These are phyloP conservation scores for Melopsittacus undulatus DNA, from an alignment of 2,797 vertebrate species.

Conservation along the genomic window DNA sequence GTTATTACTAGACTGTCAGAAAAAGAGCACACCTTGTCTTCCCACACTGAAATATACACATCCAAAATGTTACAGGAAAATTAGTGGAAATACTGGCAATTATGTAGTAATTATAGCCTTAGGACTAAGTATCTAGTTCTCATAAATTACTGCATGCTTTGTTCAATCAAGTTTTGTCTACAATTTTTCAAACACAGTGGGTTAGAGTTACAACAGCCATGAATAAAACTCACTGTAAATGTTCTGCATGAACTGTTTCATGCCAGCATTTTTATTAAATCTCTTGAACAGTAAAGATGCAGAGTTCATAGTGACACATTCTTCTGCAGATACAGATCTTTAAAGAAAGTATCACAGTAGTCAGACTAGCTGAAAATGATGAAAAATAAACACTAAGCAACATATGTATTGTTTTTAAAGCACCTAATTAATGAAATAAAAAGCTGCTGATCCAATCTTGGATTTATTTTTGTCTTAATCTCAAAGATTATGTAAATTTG, in stretches of 20 bases:
- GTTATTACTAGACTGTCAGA: neutral
- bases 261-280: constrained; percentile 8
- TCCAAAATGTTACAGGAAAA: neutral
- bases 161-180: neutral
- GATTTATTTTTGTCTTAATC: neutral
- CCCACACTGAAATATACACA: neutral
- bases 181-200: neutral
- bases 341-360: neutral
- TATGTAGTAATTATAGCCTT: neutral
- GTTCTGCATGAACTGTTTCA: neutral
- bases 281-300: neutral
- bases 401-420: neutral
- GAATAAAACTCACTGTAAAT: constrained; percentile 8
- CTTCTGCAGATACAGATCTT: constrained; percentile 13
- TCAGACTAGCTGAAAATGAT: constrained; percentile 8
- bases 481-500: neutral
- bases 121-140: neutral
- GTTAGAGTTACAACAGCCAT: neutral
- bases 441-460: neutral
- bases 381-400: neutral
- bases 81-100: neutral
- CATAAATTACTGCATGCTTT: neutral
- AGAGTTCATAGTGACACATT: neutral
- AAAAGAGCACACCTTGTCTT: neutral
- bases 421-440: constrained; percentile 10